Evolutionary conservation across 2,888 invertebrate genomes (phyloP).

Genomic region (Andrena flavipes): DNA sequence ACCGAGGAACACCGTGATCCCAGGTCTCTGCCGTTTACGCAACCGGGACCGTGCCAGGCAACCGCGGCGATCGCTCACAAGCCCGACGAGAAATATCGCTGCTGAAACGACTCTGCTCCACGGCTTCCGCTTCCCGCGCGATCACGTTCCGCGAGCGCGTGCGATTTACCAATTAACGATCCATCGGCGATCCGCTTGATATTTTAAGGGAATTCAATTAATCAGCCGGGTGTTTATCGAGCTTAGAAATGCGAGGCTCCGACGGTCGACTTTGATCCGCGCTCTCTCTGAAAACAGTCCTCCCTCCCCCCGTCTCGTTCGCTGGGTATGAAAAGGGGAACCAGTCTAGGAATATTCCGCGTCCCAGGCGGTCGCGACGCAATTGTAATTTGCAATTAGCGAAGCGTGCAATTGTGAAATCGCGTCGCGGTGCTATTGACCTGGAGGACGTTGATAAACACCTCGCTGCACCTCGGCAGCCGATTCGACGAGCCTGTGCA

Average conservation of each 20-base stretch:
- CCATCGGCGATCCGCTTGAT: too few relatives aligned
- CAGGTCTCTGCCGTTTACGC: conserved; percentile 65
- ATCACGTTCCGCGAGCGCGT: background rate
- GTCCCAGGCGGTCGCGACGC: conserved; percentile 48
- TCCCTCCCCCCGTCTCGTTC: background rate
- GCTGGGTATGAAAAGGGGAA: background rate
- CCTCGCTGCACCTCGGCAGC: conserved; percentile 49
- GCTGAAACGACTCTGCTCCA: background rate
- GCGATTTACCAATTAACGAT: too few relatives aligned
- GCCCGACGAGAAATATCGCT: conserved; percentile 27
- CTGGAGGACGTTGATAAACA: conserved; percentile 71
- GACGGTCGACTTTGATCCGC: background rate
- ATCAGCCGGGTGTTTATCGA: too few relatives aligned
- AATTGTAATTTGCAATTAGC: conserved; percentile 81
- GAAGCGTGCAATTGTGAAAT: conserved; percentile 82
- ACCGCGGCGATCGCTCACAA: conserved; percentile 41
- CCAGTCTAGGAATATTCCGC: conserved; percentile 30
- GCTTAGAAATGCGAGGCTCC: too few relatives aligned
- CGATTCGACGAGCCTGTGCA: conserved; percentile 33
- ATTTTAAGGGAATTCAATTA: too few relatives aligned
- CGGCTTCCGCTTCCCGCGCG: conserved; percentile 9
- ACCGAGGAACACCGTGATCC: conserved; percentile 46
- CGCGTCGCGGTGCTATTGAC: conserved; percentile 81
- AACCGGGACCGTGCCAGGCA: conserved; percentile 44
- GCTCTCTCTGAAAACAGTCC: background rate